Conservation (phyloP, 2,888 invertebrate species). For the Oscheius sp. region DNA sequence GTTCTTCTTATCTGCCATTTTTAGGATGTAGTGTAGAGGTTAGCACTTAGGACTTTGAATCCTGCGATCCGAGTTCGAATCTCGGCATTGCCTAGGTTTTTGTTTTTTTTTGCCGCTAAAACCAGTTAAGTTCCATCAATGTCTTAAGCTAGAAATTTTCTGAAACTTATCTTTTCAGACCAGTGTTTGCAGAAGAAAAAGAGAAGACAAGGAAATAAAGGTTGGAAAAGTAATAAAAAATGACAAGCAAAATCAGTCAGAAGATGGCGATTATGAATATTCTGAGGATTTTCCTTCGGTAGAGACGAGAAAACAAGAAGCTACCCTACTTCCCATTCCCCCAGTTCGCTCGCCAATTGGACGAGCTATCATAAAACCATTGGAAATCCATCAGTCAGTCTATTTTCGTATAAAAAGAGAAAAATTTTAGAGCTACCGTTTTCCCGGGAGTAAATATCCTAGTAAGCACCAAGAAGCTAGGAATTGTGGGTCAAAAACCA, state of each 20-base stretch:
- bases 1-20: no score
- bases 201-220: not conserved
- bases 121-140: no score
- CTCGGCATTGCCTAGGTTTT: slow-evolving; percentile 28
- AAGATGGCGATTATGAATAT: not conserved
- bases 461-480: not conserved
- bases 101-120: not conserved
- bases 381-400: not conserved
- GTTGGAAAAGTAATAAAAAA: not conserved
- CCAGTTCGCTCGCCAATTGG: not conserved
- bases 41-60: slow-evolving; percentile 54
- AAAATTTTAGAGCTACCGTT: not conserved
- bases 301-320: not conserved
- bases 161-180: no score
- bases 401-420: not conserved
- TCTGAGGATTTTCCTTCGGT: slow-evolving; percentile 1
- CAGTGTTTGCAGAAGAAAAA: not conserved
- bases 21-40: slow-evolving; percentile 51
- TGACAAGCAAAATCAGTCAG: not conserved
- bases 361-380: not conserved
- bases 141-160: no score
- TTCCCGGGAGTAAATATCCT: not conserved
- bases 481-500: not conserved
- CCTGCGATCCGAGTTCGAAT: slow-evolving; percentile 43
- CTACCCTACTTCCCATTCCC: not conserved